phyloP scores from a whole-genome alignment of 2,797 vertebrate species.

The Danio choprae region DNA sequence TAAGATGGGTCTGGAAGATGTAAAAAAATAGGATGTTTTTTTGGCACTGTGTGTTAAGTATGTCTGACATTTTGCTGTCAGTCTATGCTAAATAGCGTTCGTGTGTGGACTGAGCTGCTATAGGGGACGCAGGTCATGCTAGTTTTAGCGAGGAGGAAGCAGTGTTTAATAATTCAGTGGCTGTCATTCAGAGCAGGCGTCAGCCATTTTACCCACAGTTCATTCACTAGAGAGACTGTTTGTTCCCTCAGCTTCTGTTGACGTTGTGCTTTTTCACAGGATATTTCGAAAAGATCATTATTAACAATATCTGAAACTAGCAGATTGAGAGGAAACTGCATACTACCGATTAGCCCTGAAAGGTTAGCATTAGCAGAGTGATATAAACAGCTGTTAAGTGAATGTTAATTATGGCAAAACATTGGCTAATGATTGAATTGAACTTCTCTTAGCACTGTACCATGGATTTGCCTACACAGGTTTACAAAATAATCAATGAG shows the following conservation, averaged over 20 bases:
- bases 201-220: constrained; percentile 78
- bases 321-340: neutral
- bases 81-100: constrained; percentile 2
- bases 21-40: no score
- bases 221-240: constrained; percentile 72
- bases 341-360: neutral
- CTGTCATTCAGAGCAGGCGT: constrained; percentile 71
- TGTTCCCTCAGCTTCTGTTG: constrained; percentile 63
- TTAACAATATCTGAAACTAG: neutral
- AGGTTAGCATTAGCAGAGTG: constrained; percentile 6
- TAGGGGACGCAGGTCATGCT: constrained; percentile 21
- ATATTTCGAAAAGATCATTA: constrained; percentile 13
- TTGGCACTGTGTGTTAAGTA: neutral
- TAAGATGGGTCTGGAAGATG: neutral
- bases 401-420: neutral
- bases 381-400: constrained; percentile 16
- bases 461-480: neutral
- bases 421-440: neutral
- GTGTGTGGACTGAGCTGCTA: constrained; percentile 4
- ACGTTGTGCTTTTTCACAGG: constrained; percentile 10
- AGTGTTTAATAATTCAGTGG: constrained; percentile 57
- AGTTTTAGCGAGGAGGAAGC: constrained; percentile 14
- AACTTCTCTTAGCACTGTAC: neutral
- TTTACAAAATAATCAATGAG: neutral
- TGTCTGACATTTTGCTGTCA: constrained; percentile 1